Evolutionary conservation across 2,797 vertebrate genomes (phyloP), one percentile per base, ranked within the genome.

Genomic region (Dendrocincla fuliginosa): DNA sequence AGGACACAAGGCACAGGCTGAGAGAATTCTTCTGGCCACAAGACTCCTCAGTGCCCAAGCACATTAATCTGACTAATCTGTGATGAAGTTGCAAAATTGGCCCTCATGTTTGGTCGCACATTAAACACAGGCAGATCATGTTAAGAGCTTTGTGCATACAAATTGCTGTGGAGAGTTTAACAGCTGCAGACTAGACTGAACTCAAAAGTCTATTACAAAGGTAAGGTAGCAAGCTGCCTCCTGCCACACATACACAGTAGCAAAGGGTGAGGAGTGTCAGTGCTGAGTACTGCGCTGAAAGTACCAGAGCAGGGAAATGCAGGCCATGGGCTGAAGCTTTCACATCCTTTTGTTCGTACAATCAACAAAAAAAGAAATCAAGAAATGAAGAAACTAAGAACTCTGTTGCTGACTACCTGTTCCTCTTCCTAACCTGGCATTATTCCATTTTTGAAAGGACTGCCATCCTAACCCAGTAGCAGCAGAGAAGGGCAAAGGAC

Each of bases 111-210:
- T 39, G 16, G 2, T 22, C 0, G 1, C 25, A 30, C 23, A 23
- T 7, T 6, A 57, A 55, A 47, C 20, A 4, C 10, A 32, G 25
- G 56, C 39, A 44, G 27, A 39, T 10, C 16, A 70, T 1, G 1
- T 0, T 0, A 32, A 46, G 32, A 60, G 46, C 41, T 57, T 8
- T 7, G 23, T 24, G 37, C 16, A 23, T 0, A 3, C 2, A 6
- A 71, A 46, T 1, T 13, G 24, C 61, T 25, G 24, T 0, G 0
- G 23, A 32, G 17, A 63, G 37, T 63, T 85, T 13, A 64, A 52
- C 19, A 74, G 63, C 25, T 30, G 73, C 65, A 88, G 44, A 69
- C 16, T 2, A n/a, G 16, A 14, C 49, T 16, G 35, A 52, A 77
- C 15, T 76, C 39, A 7, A 18, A 33, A 12, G 32, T 30, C 37